These are phyloP conservation scores for Ormyrus pomaceus DNA, from an alignment of 2,888 invertebrate genomes.

Conservation along the genomic window DNA sequence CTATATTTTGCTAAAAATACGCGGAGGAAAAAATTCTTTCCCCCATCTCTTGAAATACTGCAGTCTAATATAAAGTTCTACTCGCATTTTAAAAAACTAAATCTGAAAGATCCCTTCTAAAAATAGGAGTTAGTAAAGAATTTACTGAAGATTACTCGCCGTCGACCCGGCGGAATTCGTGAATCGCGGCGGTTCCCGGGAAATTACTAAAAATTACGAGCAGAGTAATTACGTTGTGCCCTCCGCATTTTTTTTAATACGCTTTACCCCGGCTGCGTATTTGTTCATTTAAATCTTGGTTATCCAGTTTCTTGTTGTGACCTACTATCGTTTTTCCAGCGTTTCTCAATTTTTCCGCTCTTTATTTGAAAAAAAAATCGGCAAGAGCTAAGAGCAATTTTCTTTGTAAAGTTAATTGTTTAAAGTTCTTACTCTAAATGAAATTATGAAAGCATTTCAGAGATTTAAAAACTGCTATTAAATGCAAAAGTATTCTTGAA, in stretches of 20 bases:
- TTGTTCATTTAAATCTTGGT: constrained; percentile 34
- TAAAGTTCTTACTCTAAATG: background rate
- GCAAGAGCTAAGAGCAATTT: background rate
- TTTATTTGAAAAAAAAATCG: background rate
- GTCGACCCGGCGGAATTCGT: background rate
- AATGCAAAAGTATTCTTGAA: background rate
- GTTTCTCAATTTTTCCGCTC: constrained; percentile 7
- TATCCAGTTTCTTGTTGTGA: constrained; percentile 17
- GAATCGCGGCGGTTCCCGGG: background rate
- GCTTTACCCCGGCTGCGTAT: constrained; percentile 5
- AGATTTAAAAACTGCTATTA: background rate
- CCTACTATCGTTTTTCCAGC: background rate
- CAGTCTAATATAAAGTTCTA: too few species aligned
- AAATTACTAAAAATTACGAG: constrained; percentile 32
- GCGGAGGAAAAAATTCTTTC: too few species aligned
- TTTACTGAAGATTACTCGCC: background rate
- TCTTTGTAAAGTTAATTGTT: constrained; percentile 11
- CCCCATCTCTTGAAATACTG: too few species aligned
- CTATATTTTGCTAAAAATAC: too few species aligned
- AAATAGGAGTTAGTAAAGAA: too few species aligned
- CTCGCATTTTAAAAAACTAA: too few species aligned
- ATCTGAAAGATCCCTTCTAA: too few species aligned
- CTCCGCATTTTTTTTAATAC: constrained; percentile 14
- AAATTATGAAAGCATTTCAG: background rate
- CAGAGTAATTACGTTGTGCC: constrained; percentile 28